Evolutionary conservation across 2,888 invertebrate species (phyloP).

Genomic region (Arrhopalites spinosus): DNA sequence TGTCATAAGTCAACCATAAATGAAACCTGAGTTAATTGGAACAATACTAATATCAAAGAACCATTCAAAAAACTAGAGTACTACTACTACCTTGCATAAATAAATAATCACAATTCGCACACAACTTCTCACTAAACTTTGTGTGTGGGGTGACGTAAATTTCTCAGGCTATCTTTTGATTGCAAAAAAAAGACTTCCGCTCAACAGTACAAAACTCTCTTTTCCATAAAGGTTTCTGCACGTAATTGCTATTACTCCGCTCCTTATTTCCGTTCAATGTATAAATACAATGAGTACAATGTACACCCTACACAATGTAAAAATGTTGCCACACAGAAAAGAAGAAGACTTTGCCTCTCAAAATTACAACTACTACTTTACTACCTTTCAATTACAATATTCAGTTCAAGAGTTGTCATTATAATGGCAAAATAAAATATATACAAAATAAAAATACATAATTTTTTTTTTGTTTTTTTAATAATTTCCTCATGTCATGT

Average conservation of each 20-base stretch:
- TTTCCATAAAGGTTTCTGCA: neutral
- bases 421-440: no score
- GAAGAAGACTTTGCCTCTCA: neutral
- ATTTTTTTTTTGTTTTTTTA: no score
- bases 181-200: neutral
- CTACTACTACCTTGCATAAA: no score
- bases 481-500: no score
- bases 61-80: neutral
- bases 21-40: no score
- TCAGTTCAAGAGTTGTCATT: neutral
- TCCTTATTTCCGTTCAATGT: neutral
- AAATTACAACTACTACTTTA: no score
- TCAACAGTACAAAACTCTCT: neutral
- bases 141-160: neutral
- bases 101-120: conserved; percentile 7
- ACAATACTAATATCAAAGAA: neutral
- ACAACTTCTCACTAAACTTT: neutral
- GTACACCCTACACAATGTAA: neutral
- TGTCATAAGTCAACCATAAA: no score
- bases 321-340: neutral
- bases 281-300: neutral
- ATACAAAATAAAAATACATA: no score
- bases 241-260: neutral
- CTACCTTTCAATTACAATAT: neutral
- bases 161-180: neutral